A percentile compares a stretch with the other conserved stretches of the same genome.
phyloP scores from a whole-genome alignment of 1,140 invertebrate genomes.

The Hypothenemus hampei region DNA sequence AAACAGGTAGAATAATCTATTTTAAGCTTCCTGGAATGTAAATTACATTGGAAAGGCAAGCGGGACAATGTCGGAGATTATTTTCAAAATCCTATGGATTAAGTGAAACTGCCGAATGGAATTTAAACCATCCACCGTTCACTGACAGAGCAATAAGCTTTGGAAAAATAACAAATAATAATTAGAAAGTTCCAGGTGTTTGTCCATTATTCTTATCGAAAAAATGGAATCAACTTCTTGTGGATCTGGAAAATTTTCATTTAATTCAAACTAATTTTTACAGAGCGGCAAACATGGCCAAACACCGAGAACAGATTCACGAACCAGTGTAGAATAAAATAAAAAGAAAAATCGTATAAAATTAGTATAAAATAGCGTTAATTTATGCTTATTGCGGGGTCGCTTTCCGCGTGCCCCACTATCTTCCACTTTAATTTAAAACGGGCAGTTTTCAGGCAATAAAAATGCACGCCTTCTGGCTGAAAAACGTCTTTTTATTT shows the following conservation, averaged over 20 bases:
- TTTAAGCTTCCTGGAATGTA: conserved; percentile 27
- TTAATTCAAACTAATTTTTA: neutral
- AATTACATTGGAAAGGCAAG: conserved; percentile 22
- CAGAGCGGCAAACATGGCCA: conserved; percentile 4
- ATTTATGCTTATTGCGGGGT: conserved; percentile 38
- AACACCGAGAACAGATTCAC: conserved; percentile 14
- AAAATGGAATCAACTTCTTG: no score
- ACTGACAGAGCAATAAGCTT: neutral
- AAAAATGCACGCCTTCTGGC: conserved; percentile 49
- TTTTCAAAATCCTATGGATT: conserved; percentile 26
- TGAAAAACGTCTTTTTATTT: conserved; percentile 48
- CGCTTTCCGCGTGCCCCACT: conserved; percentile 41
- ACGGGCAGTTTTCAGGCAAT: conserved; percentile 47
- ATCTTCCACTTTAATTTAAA: conserved; percentile 48
- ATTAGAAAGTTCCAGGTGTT: no score
- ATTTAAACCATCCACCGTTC: conserved; percentile 11
- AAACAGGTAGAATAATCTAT: conserved; percentile 29
- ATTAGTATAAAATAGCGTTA: conserved; percentile 30
- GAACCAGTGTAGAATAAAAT: conserved; percentile 31
- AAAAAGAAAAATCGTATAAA: conserved; percentile 20
- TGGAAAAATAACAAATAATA: neutral
- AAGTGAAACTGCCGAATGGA: conserved; percentile 18
- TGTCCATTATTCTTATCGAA: no score
- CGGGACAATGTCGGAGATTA: conserved; percentile 29
- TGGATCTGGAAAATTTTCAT: no score